Evolutionary conservation across 2,113 vertebrate genomes (phyloP), one percentile per base, ranked within the genome.

Genomic region (Mesitornis unicolor): DNA sequence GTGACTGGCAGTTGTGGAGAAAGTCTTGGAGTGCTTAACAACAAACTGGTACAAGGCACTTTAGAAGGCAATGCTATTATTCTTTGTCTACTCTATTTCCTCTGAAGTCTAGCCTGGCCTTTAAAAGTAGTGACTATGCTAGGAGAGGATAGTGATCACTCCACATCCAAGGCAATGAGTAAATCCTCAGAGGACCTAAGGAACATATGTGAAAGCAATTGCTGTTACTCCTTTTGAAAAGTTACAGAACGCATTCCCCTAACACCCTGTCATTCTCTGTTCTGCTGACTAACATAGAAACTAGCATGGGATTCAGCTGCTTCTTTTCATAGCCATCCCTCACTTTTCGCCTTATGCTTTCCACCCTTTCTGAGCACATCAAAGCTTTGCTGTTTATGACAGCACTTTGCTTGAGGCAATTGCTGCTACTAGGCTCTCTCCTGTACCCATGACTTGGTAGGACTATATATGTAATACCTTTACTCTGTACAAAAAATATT

Each of bases 171-270:
- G 48, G 50, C 74, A 91, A 73, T 69, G 28, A 79, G 53, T 45
- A 93, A 84, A 87, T 61, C n/a, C 84, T 92, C 40, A 69, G 53
- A 57, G 56, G 70, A 89, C 48, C 48, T 82, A 45, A 84, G 48
- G 50, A 94, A 79, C 87, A 89, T 82, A 82, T 76, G 81, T 79
- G 89, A 94, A 79, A 93, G 65, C 57, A 95, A 65, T 85, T 84
- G 69, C 89, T 93, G 77, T 82, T 69, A 76, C 89, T 95, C 50
- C 19, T 68, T 95, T 91, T 91, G 89, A 96, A 95, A 95, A 81
- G 89, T 93, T 94, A 83, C 48, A 79, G 65, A 89, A 89, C 1
- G 31, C 48, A 82, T 75, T 94, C 70, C 84, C 65, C 57, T 85
- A 95, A 84, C 74, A 75, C 53, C n/a, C 61, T 73, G 81, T 64